A percentile compares a stretch with the other conserved stretches of the same genome.
Conservation (phyloP, 2,113 vertebrate genomes). For the Oreotrochilus melanogaster region DNA sequence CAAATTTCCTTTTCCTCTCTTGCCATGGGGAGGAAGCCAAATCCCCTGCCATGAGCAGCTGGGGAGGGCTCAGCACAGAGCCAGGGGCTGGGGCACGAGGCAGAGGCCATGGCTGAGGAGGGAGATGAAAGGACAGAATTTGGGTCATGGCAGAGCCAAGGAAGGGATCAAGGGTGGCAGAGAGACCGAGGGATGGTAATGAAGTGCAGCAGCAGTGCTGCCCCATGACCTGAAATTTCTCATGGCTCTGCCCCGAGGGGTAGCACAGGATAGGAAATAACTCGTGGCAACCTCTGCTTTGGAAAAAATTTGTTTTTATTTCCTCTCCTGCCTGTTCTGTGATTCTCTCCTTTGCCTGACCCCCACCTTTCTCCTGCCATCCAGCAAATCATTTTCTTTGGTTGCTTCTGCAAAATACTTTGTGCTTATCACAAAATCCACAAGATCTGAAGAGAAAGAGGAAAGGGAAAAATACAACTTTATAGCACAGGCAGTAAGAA, state of each 20-base stretch:
- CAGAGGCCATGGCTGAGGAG: too few species aligned
- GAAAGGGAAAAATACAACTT: not conserved
- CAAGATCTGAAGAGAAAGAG: not conserved
- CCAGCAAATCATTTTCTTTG: not conserved
- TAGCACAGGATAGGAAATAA: not conserved
- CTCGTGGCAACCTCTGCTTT: not conserved
- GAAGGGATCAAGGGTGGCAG: too few species aligned
- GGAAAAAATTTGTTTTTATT: not conserved
- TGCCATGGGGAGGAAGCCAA: not conserved
- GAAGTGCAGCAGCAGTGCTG: too few species aligned
- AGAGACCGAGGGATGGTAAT: too few species aligned
- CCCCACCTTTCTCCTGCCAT: not conserved
- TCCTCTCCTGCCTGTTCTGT: not conserved
- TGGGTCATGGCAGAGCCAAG: too few species aligned
- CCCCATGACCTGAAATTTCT: too few species aligned
- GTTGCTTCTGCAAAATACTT: not conserved
- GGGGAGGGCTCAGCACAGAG: not conserved
- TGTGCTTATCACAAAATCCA: not conserved
- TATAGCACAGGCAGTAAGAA: conserved; percentile 4
- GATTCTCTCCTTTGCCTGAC: not conserved
- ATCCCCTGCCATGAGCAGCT: not conserved
- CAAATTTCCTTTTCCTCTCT: not conserved
- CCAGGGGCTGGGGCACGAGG: too few species aligned
- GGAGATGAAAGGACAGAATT: too few species aligned
- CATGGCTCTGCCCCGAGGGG: not conserved